Conservation (phyloP, 2,113 vertebrate species). For the Dromaius novaehollandiae region DNA sequence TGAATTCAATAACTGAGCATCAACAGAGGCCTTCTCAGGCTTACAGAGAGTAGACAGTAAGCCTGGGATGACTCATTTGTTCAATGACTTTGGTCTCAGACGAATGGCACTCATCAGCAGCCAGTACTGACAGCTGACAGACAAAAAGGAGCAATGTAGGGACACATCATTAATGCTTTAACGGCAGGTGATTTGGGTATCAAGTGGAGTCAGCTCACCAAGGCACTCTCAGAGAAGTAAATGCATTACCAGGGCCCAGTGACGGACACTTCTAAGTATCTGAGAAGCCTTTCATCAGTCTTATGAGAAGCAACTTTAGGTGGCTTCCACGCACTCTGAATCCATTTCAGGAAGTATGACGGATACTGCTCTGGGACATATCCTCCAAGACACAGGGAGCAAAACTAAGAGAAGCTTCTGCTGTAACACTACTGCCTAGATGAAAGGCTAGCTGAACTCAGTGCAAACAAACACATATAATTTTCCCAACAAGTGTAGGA, state of each 20-base stretch:
- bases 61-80: neutral
- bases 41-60: neutral
- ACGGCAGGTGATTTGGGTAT: neutral
- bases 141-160: neutral
- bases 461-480: neutral
- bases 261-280: neutral
- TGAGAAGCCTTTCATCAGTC: neutral
- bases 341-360: rapidly evolving
- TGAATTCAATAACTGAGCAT: neutral
- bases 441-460: neutral
- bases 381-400: neutral
- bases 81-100: neutral
- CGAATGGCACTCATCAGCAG: neutral
- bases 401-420: neutral
- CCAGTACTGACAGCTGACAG: too few relatives aligned
- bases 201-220: neutral
- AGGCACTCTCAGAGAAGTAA: neutral
- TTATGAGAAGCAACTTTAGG: neutral
- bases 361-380: neutral
- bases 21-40: neutral
- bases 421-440: neutral
- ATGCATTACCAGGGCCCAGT: too few relatives aligned
- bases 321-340: neutral
- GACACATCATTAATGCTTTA: neutral
- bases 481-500: neutral